A percentile compares a stretch with the other conserved stretches of the same genome.
Evolutionary conservation across 2,888 invertebrate genomes (phyloP).

Genomic region (Heteropelma amictum): DNA sequence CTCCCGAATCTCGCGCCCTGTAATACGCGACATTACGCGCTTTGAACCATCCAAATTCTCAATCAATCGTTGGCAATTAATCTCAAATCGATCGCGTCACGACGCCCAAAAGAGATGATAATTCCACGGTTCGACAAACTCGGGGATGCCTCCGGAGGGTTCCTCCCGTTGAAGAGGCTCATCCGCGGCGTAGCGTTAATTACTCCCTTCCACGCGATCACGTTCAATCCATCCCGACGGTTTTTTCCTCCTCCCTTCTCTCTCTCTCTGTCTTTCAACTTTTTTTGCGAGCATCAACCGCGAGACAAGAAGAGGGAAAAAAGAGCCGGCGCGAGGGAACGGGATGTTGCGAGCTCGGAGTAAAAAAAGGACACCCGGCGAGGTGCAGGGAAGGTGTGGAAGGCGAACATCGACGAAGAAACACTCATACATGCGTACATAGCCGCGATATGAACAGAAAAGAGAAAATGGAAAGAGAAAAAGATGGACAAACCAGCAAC

Average conservation of each 20-base stretch:
- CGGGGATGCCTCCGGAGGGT: too few relatives aligned
- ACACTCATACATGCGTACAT: constrained; percentile 44
- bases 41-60: too few relatives aligned
- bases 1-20: background rate
- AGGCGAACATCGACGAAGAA: constrained; percentile 1
- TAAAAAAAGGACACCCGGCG: constrained; percentile 27
- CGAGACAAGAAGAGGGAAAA: background rate
- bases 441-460: background rate
- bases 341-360: constrained; percentile 44
- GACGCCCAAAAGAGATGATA: too few relatives aligned
- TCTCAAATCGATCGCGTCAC: too few relatives aligned
- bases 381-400: constrained; percentile 42
- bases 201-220: constrained; percentile 74
- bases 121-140: too few relatives aligned
- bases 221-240: constrained; percentile 4
- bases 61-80: too few relatives aligned
- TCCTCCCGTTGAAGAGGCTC: background rate
- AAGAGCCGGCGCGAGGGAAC: constrained; percentile 47
- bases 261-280: constrained; percentile 35
- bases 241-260: background rate
- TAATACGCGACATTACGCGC: too few relatives aligned
- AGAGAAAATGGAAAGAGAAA: background rate
- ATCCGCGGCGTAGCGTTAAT: constrained; percentile 73
- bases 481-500: constrained; percentile 35
- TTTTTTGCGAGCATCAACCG: constrained; percentile 70